phyloP scores from a whole-genome alignment of 2,888 invertebrate genomes.

The Linnaemya vulpina region DNA sequence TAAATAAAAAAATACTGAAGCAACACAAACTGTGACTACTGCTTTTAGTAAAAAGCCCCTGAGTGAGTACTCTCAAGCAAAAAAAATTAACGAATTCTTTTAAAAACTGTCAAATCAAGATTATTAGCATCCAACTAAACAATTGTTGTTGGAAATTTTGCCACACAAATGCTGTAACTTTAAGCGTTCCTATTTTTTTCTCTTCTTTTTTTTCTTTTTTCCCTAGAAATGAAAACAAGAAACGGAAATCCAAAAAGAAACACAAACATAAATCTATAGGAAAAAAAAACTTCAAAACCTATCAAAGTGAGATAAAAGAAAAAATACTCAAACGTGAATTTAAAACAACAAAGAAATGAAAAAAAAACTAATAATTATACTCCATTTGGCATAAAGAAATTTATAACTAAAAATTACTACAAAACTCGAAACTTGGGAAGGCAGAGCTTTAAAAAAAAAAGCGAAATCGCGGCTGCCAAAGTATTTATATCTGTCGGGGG shows the following conservation, averaged over 20 bases:
- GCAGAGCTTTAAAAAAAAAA: slow-evolving; percentile 2
- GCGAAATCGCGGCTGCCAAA: slow-evolving; percentile 6
- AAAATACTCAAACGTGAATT: slow-evolving; percentile 9
- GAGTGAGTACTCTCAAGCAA: background rate
- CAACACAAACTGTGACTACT: background rate
- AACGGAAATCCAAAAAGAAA: slow-evolving; percentile 64
- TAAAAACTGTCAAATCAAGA: slow-evolving; percentile 20
- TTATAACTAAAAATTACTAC: slow-evolving; percentile 1
- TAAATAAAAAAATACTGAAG: background rate
- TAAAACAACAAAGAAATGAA: slow-evolving; percentile 6
- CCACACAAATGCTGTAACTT: slow-evolving; percentile 36
- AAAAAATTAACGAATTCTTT: background rate
- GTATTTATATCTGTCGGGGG: slow-evolving; percentile 9
- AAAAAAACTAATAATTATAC: slow-evolving; percentile 28
- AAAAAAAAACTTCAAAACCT: slow-evolving; percentile 33
- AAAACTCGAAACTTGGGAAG: slow-evolving; percentile 15
- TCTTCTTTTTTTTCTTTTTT: background rate
- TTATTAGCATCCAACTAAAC: slow-evolving; percentile 18
- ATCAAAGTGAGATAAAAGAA: slow-evolving; percentile 38
- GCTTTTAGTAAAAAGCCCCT: no score
- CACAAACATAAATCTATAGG: slow-evolving; percentile 28
- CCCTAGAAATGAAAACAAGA: slow-evolving; percentile 46
- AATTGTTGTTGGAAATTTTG: background rate
- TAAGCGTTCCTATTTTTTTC: background rate
- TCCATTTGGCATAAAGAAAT: slow-evolving; percentile 46